These are phyloP conservation scores for Rhingia campestris DNA, from an alignment of 2,888 invertebrate genomes.

Conservation along the genomic window DNA sequence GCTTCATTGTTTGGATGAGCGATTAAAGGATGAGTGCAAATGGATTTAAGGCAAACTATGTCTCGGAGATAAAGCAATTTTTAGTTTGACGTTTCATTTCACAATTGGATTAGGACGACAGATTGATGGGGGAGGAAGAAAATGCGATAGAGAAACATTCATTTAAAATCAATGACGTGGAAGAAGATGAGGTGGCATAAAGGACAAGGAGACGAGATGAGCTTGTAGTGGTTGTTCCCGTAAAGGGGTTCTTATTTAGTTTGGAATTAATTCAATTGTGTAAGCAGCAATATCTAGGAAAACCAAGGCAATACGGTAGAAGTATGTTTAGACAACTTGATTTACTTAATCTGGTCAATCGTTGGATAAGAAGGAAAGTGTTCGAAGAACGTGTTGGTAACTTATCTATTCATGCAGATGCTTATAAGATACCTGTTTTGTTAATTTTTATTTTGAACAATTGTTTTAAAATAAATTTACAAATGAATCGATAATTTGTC, in stretches of 20 bases:
- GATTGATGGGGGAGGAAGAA: slow-evolving; percentile 48
- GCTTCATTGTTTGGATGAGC: slow-evolving; percentile 1
- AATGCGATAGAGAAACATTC: slow-evolving; percentile 46
- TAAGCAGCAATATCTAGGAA: slow-evolving; percentile 27
- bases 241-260: slow-evolving; percentile 36
- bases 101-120: slow-evolving; percentile 68
- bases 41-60: slow-evolving; percentile 43
- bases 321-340: slow-evolving; percentile 8
- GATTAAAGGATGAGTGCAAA: slow-evolving; percentile 51
- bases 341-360: slow-evolving; percentile 17
- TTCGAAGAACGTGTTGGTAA: too few relatives aligned
- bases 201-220: slow-evolving; percentile 31
- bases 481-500: too few relatives aligned
- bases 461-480: too few relatives aligned
- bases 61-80: slow-evolving; percentile 63
- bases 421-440: too few relatives aligned
- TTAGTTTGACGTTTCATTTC: slow-evolving; percentile 73
- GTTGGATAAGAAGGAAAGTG: background rate
- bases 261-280: slow-evolving; percentile 54
- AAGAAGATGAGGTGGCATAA: slow-evolving; percentile 45
- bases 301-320: background rate
- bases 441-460: too few relatives aligned
- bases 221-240: slow-evolving; percentile 46
- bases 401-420: too few relatives aligned
- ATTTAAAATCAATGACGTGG: slow-evolving; percentile 64